Conservation (phyloP, 2,113 vertebrate species). For the Ceratotherium simum region DNA sequence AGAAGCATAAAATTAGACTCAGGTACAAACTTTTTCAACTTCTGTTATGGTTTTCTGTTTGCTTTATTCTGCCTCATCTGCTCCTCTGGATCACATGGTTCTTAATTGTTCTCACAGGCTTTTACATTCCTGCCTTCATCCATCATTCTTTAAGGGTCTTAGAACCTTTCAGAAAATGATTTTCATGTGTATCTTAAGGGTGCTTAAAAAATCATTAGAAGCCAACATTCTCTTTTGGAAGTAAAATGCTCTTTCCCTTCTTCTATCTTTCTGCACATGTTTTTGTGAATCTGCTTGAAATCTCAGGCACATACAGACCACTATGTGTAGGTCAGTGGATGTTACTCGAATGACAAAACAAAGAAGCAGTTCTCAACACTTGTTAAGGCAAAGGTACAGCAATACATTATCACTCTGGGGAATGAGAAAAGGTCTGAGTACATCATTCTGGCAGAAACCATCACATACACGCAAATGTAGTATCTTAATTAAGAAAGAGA, state of each 20-base stretch:
- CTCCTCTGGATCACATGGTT: background rate
- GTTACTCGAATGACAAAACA: constrained; percentile 26
- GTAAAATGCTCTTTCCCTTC: background rate
- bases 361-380: constrained; percentile 46
- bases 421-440: background rate
- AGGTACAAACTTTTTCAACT: background rate
- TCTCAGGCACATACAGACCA: constrained; percentile 26
- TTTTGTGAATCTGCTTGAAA: constrained; percentile 56
- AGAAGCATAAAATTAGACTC: background rate
- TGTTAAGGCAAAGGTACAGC: constrained; percentile 46
- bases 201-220: constrained; percentile 10
- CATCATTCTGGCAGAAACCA: background rate
- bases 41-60: background rate
- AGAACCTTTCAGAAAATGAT: background rate
- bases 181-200: background rate
- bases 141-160: background rate
- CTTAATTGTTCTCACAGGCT: background rate
- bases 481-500: constrained; percentile 42
- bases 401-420: background rate
- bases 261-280: background rate
- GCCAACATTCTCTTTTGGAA: background rate
- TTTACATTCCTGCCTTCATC: background rate
- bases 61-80: background rate
- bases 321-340: constrained; percentile 17
- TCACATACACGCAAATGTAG: background rate